Percentiles rank a stretch among this genome's conserved stretches.
Conservation (phyloP, 92 coral and sea anemone species). For the Montipora capitata region DNA sequence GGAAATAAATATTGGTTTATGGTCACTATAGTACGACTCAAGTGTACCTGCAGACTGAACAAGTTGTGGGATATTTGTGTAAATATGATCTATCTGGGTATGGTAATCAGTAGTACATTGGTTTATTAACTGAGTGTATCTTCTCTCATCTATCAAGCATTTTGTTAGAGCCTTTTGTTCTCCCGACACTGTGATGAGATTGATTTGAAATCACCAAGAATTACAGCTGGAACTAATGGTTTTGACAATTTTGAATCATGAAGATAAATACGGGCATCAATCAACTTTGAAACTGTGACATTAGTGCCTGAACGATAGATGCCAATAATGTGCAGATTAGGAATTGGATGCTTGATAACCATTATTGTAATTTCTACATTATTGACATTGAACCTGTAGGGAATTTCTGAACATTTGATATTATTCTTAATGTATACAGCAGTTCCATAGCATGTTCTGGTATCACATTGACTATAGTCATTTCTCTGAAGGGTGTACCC, state of each 20-base stretch:
- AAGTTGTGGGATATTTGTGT: too few relatives aligned
- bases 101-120: too few relatives aligned
- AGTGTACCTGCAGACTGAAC: too few relatives aligned
- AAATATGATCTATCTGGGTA: too few relatives aligned
- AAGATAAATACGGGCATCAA: conserved; percentile 65
- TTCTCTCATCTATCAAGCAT: too few relatives aligned
- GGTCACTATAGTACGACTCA: too few relatives aligned
- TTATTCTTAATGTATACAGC: conserved; percentile 25
- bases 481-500: too few relatives aligned
- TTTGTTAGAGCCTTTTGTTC: too few relatives aligned
- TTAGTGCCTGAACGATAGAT: conserved; percentile 74
- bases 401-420: conserved; percentile 18
- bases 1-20: too few relatives aligned
- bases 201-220: conserved; percentile 60
- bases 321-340: conserved; percentile 73
- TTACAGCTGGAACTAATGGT: conserved; percentile 29
- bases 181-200: too few relatives aligned
- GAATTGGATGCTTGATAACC: conserved; percentile 53
- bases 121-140: too few relatives aligned
- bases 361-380: conserved; percentile 61
- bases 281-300: conserved; percentile 58
- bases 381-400: conserved; percentile 50
- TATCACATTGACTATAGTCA: conserved; percentile 5
- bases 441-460: conserved; percentile 49
- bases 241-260: conserved; percentile 30